A percentile compares a stretch with the other conserved stretches of the same genome.
Conservation (phyloP, 37 sponge, comb jelly and placozoan genomes). For the Theonella swinhoei region DNA sequence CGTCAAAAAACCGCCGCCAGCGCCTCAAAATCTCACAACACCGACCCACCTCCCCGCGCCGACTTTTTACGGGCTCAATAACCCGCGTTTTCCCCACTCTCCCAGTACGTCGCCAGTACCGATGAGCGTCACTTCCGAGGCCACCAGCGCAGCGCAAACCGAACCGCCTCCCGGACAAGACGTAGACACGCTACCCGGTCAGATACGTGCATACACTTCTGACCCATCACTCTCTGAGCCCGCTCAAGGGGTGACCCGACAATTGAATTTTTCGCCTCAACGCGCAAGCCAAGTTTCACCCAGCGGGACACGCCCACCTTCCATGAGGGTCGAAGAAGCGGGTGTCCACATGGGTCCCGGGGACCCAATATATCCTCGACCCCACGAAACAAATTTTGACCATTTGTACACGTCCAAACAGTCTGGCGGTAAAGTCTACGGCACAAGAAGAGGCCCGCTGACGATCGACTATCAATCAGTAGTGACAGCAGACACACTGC, state of each 20-base stretch:
- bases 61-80: neutral
- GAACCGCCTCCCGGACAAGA: neutral
- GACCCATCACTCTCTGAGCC: neutral
- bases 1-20: neutral
- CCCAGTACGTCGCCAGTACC: too few species aligned
- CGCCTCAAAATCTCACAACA: neutral
- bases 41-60: neutral
- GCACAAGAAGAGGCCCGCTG: neutral
- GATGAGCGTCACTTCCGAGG: neutral
- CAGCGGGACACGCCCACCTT: neutral
- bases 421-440: neutral
- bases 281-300: conserved; percentile 14
- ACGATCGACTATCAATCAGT: neutral
- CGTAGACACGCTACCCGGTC: too few species aligned
- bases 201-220: neutral
- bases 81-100: neutral
- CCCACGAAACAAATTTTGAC: conserved; percentile 10
- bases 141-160: neutral
- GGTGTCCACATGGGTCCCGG: conserved; percentile 10
- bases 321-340: conserved; percentile 1
- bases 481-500: conserved; percentile 31
- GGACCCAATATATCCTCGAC: conserved; percentile 5
- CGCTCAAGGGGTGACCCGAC: neutral
- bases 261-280: neutral
- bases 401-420: conserved; percentile 23